Evolutionary conservation across 2,113 vertebrate species (phyloP).

Genomic region (Festucalex cinctus): DNA sequence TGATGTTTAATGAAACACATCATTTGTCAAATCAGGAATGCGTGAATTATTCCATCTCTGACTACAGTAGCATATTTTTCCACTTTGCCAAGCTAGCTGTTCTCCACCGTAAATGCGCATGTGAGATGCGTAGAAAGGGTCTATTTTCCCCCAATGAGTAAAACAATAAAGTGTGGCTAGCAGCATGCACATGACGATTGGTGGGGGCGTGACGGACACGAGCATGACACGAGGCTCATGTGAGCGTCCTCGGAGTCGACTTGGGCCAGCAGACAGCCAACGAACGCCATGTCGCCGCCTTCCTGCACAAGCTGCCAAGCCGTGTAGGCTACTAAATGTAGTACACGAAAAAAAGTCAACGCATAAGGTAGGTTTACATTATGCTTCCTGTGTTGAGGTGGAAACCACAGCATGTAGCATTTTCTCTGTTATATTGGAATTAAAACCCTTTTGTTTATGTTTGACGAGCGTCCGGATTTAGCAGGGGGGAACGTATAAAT

Average conservation of each 20-base stretch:
- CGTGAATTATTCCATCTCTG: not conserved
- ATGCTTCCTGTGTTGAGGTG: not conserved
- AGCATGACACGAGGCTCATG: conserved; percentile 45
- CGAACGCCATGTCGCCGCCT: conserved; percentile 24
- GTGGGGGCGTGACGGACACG: conserved; percentile 53
- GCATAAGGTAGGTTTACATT: conserved; percentile 3
- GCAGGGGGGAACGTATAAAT: no score
- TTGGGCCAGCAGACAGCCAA: conserved; percentile 6
- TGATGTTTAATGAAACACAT: no score
- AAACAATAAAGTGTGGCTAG: conserved; percentile 1
- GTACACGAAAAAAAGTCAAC: not conserved
- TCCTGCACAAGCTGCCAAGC: not conserved
- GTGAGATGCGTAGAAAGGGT: not conserved
- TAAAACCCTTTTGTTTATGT: no score
- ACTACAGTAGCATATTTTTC: no score
- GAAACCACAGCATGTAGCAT: not conserved
- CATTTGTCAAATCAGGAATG: not conserved
- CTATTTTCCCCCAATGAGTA: not conserved
- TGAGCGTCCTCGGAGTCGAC: conserved; percentile 51
- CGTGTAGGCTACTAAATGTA: not conserved
- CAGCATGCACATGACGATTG: conserved; percentile 27
- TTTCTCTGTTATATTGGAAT: not conserved
- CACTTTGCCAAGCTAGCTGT: not conserved
- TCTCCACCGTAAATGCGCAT: not conserved
- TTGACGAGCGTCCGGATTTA: no score